Conservation (phyloP, 2,113 vertebrate genomes). For the Hippocampus abdominalis region DNA sequence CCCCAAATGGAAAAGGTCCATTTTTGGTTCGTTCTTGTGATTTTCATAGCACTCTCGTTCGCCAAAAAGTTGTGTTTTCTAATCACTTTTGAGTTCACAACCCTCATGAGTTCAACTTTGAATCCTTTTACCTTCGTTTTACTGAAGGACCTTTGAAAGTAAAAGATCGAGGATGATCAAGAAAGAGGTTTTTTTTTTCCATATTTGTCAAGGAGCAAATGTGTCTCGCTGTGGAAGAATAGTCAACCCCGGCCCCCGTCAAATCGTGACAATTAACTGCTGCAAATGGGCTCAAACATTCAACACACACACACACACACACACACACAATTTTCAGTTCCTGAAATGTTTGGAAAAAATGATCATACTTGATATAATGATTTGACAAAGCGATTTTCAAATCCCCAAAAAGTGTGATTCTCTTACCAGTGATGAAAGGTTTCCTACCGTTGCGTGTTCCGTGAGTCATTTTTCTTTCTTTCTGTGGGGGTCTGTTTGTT, state of each 20-base stretch:
- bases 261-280: too few relatives aligned
- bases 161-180: too few relatives aligned
- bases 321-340: neutral
- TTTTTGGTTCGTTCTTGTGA: too few relatives aligned
- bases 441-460: conserved; percentile 22
- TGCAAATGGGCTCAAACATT: too few relatives aligned
- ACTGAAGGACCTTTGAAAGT: neutral
- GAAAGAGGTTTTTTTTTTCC: neutral
- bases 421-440: conserved; percentile 51
- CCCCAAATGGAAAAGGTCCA: too few relatives aligned
- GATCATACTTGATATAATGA: neutral
- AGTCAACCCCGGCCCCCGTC: neutral
- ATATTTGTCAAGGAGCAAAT: neutral
- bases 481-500: neutral
- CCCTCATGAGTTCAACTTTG: neutral
- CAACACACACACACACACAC: too few relatives aligned
- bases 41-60: too few relatives aligned
- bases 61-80: too few relatives aligned
- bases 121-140: neutral
- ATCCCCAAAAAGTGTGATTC: neutral
- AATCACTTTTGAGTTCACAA: too few relatives aligned
- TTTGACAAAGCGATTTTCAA: neutral
- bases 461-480: conserved; percentile 39
- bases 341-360: neutral
- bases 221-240: neutral